Conservation (phyloP, 2,888 invertebrate species). For the Euzophera pinguis region DNA sequence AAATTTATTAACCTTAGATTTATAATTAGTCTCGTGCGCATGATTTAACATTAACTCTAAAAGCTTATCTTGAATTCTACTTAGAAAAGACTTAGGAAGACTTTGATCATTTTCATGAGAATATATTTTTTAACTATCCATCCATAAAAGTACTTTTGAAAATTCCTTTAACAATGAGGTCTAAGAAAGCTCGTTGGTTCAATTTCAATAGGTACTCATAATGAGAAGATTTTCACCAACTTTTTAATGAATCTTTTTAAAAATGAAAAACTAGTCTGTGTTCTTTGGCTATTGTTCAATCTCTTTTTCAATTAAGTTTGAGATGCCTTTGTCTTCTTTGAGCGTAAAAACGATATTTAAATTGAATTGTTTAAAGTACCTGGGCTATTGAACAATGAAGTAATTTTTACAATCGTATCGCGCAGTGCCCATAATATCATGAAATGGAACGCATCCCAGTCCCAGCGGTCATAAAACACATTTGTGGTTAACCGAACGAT, state of each 20-base stretch:
- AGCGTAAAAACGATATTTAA: slow-evolving; percentile 17
- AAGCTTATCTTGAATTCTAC: no score
- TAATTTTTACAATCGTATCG: slow-evolving; percentile 20
- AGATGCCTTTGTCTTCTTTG: slow-evolving; percentile 30
- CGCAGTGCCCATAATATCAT: slow-evolving; percentile 23
- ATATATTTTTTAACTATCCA: not conserved
- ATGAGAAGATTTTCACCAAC: slow-evolving; percentile 39
- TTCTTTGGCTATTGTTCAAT: slow-evolving; percentile 35
- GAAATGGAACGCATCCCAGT: slow-evolving; percentile 30
- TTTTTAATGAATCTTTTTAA: slow-evolving; percentile 46
- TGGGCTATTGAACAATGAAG: slow-evolving; percentile 19
- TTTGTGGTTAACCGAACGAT: slow-evolving; percentile 61
- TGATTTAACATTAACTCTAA: no score
- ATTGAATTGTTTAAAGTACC: slow-evolving; percentile 18
- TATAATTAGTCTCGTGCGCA: no score
- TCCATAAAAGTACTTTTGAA: not conserved
- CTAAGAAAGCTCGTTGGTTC: slow-evolving; percentile 3
- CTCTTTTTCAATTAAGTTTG: slow-evolving; percentile 33
- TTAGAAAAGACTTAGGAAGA: no score
- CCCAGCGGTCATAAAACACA: slow-evolving; percentile 38
- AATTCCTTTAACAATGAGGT: slow-evolving; percentile 3
- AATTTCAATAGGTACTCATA: slow-evolving; percentile 39
- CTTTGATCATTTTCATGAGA: not conserved
- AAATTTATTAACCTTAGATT: no score
- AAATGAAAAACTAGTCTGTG: slow-evolving; percentile 34